Evolutionary conservation across 2,888 invertebrate species (phyloP).

Genomic region (Rhamnusium bicolor): DNA sequence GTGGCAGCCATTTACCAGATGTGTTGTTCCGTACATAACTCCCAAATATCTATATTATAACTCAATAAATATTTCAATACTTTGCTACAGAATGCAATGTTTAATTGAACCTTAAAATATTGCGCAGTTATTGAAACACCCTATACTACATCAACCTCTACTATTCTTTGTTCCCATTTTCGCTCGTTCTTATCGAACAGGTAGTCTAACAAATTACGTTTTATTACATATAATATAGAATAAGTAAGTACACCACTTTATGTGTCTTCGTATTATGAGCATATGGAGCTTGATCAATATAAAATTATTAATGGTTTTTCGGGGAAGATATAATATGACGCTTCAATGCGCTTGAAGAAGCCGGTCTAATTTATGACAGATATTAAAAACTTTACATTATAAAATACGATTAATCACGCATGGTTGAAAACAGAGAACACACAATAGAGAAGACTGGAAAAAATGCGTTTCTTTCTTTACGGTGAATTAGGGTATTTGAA

Average conservation of each 20-base stretch:
- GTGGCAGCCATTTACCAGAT: too few species aligned
- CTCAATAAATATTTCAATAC: too few species aligned
- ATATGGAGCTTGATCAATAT: slow-evolving; percentile 6
- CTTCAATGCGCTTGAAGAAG: background rate
- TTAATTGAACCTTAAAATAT: too few species aligned
- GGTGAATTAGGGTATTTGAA: background rate
- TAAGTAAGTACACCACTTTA: background rate
- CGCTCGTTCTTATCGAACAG: background rate
- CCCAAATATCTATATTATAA: too few species aligned
- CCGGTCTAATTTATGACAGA: slow-evolving; percentile 8
- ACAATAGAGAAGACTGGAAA: too few species aligned
- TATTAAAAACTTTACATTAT: slow-evolving; percentile 10
- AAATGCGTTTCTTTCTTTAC: background rate
- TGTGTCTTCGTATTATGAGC: background rate
- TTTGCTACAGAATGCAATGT: too few species aligned
- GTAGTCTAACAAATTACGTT: background rate
- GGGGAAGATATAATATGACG: background rate
- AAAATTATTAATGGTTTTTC: background rate
- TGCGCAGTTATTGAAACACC: too few species aligned
- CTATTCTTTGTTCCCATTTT: background rate
- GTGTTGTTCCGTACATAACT: too few species aligned
- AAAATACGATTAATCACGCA: background rate
- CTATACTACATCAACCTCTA: too few species aligned
- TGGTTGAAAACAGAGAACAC: background rate
- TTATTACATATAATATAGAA: background rate